Percentiles rank a stretch among this genome's conserved stretches.
phyloP scores from a whole-genome alignment of 2,888 invertebrate species.

The Zonitis immaculata region DNA sequence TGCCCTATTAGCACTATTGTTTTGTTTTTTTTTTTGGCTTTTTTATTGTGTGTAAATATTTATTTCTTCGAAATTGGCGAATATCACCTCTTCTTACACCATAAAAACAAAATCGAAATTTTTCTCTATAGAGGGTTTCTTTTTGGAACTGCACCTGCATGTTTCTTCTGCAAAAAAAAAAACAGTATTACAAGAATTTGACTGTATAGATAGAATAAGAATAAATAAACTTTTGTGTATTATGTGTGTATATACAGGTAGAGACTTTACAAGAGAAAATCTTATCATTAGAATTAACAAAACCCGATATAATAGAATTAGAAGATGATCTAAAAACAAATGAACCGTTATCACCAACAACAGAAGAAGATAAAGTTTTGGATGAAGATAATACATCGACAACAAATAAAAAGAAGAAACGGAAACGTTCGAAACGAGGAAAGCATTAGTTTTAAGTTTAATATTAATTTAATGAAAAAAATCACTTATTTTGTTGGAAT shows the following conservation, averaged over 20 bases:
- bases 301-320: constrained; percentile 34
- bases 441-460: constrained; percentile 47
- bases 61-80: not conserved
- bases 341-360: constrained; percentile 53
- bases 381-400: constrained; percentile 47
- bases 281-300: constrained; percentile 79
- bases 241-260: constrained; percentile 54
- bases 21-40: constrained; percentile 8
- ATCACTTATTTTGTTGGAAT: not conserved
- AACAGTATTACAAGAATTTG: not conserved
- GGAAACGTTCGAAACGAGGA: constrained; percentile 53
- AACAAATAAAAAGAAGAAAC: constrained; percentile 50
- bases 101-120: too few species aligned
- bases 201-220: too few species aligned
- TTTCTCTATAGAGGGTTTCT: too few species aligned
- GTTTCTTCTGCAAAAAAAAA: not conserved
- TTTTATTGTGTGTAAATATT: constrained; percentile 16
- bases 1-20: constrained; percentile 22
- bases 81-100: too few species aligned
- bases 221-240: too few species aligned
- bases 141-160: not conserved
- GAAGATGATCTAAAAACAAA: constrained; percentile 52
- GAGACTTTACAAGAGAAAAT: constrained; percentile 90
- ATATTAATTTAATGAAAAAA: not conserved
- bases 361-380: constrained; percentile 51